A percentile compares a stretch with the other conserved stretches of the same genome.
Evolutionary conservation across 1,140 invertebrate genomes (phyloP).

Genomic region (Bactericera cockerelli): DNA sequence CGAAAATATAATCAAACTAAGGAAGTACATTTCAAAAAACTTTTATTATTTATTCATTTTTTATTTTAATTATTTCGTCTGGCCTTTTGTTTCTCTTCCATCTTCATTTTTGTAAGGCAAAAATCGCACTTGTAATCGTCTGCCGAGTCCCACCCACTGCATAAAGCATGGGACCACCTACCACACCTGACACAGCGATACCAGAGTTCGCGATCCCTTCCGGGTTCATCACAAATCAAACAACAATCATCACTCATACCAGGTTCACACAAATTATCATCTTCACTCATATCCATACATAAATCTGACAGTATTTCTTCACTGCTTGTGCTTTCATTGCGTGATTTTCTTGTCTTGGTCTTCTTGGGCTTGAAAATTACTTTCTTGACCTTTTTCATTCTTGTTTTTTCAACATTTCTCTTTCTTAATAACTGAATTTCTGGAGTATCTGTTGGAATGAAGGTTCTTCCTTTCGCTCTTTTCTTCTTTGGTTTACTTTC

Average conservation of each 20-base stretch:
- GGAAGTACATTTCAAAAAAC: neutral
- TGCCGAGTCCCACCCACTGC: constrained; percentile 12
- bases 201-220: constrained; percentile 18
- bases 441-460: constrained; percentile 10
- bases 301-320: neutral
- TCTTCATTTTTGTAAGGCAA: constrained; percentile 3
- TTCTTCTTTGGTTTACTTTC: constrained; percentile 10
- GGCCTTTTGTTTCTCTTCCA: neutral
- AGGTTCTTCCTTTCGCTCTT: constrained; percentile 4
- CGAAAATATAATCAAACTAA: neutral
- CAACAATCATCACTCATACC: constrained; percentile 8
- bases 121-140: constrained; percentile 11
- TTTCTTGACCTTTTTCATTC: neutral
- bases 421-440: neutral
- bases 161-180: constrained; percentile 15
- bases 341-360: neutral
- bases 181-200: constrained; percentile 14
- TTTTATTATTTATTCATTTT: neutral
- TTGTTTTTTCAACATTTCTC: neutral
- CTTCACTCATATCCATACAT: neutral
- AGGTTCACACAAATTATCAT: neutral
- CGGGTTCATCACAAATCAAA: constrained; percentile 17
- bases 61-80: neutral
- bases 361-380: neutral
- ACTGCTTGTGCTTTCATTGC: neutral